Percentiles rank a stretch among this genome's conserved stretches.
Conservation (phyloP, 37 sponge, comb jelly and placozoan genomes). For the Mnemiopsis leidyi region DNA sequence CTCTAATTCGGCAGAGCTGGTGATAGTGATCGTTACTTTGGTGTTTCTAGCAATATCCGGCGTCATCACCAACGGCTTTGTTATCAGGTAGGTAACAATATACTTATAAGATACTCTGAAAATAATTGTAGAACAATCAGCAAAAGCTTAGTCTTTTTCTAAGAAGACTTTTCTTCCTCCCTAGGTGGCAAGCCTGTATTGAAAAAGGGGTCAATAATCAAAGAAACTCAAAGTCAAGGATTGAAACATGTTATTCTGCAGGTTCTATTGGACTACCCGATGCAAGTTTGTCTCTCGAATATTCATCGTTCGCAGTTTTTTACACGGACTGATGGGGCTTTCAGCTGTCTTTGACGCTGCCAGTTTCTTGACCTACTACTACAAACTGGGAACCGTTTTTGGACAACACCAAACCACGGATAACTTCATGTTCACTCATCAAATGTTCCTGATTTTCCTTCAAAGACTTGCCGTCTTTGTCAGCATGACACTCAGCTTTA, state of each 20-base stretch:
- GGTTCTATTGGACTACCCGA: conserved; percentile 43
- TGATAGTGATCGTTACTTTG: background rate
- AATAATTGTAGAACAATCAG: no score
- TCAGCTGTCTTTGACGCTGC: background rate
- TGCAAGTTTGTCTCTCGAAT: conserved; percentile 39
- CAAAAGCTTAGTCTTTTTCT: no score
- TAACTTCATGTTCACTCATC: conserved; percentile 13
- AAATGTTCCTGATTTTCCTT: background rate
- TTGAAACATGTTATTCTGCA: no score
- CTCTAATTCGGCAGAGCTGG: background rate
- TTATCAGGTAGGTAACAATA: conserved; percentile 2
- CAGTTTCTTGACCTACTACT: background rate
- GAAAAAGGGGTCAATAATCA: no score
- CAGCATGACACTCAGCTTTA: conserved; percentile 31
- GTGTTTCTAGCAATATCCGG: background rate
- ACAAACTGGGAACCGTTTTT: background rate
- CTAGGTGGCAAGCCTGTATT: no score
- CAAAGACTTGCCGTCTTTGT: conserved; percentile 34
- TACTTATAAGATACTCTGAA: no score
- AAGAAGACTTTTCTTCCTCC: no score
- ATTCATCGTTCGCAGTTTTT: conserved; percentile 2
- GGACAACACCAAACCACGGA: background rate
- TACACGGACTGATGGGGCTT: background rate
- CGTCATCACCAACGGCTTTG: background rate
- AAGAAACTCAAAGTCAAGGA: no score